phyloP scores from a whole-genome alignment of 2,888 invertebrate genomes.

The Ophioninae sp. region DNA sequence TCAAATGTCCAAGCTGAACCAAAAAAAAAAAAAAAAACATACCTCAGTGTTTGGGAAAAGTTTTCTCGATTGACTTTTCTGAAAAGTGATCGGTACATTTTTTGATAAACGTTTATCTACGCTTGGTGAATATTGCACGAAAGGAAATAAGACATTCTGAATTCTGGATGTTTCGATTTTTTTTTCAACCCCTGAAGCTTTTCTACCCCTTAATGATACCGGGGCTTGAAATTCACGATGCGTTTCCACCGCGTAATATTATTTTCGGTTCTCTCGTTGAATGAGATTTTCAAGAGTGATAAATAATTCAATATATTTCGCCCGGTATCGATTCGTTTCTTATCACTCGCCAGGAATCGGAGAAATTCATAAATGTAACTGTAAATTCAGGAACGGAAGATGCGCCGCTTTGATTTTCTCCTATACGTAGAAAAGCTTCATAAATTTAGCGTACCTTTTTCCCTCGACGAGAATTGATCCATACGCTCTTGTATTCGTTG shows the following conservation, averaged over 20 bases:
- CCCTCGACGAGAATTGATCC: constrained; percentile 34
- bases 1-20: too few species aligned
- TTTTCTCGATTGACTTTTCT: too few species aligned
- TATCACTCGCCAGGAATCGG: background rate
- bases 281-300: background rate
- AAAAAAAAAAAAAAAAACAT: too few species aligned
- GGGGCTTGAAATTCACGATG: background rate
- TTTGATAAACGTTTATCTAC: too few species aligned
- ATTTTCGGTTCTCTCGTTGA: background rate
- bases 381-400: background rate
- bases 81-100: too few species aligned
- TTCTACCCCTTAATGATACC: background rate
- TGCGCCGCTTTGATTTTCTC: constrained; percentile 14
- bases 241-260: background rate
- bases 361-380: constrained; percentile 11
- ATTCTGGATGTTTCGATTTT: background rate
- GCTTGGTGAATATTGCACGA: too few species aligned
- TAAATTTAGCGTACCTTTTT: constrained; percentile 29
- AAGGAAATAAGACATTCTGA: background rate
- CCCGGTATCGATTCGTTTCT: constrained; percentile 7
- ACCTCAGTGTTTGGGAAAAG: too few species aligned
- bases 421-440: constrained; percentile 12
- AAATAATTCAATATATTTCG: background rate
- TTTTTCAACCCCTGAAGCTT: background rate
- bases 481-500: constrained; percentile 7